Evolutionary conservation across 1,140 invertebrate genomes (phyloP).

Genomic region (Achatina immaculata): DNA sequence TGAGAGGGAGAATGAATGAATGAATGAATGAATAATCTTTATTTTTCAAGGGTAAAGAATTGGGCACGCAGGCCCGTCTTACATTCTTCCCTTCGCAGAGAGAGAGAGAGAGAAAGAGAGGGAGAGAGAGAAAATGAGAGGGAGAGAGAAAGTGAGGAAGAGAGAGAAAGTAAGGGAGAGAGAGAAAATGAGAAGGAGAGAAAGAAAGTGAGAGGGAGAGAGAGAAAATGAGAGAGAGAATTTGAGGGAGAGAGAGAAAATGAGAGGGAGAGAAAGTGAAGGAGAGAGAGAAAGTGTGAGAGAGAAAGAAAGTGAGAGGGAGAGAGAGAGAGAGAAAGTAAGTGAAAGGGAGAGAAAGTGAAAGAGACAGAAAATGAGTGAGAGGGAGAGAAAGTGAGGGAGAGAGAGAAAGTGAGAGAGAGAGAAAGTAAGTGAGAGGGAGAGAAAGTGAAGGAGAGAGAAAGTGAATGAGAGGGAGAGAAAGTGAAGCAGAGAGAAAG

Average conservation of each 20-base stretch:
- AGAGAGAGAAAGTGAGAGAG: no score
- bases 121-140: neutral
- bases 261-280: neutral
- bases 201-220: no score
- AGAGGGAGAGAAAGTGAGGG: neutral
- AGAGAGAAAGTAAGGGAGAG: neutral
- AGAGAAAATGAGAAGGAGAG: neutral
- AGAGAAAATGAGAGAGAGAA: neutral
- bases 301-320: no score
- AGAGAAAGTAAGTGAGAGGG: neutral
- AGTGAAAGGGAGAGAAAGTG: no score
- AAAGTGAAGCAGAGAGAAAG: neutral
- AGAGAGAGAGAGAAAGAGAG: neutral
- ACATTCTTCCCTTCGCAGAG: neutral
- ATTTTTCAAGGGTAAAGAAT: no score
- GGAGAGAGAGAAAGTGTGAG: no score
- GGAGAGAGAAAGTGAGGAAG: constrained; percentile 6
- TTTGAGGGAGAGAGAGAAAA: neutral
- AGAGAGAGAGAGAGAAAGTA: no score
- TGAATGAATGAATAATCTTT: no score
- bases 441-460: neutral
- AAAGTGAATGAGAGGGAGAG: neutral
- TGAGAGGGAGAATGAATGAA: no score
- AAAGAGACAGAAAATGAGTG: no score
- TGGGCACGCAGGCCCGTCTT: no score